Conservation (phyloP, 2,113 vertebrate species). For the Coptodon bakossiorum region DNA sequence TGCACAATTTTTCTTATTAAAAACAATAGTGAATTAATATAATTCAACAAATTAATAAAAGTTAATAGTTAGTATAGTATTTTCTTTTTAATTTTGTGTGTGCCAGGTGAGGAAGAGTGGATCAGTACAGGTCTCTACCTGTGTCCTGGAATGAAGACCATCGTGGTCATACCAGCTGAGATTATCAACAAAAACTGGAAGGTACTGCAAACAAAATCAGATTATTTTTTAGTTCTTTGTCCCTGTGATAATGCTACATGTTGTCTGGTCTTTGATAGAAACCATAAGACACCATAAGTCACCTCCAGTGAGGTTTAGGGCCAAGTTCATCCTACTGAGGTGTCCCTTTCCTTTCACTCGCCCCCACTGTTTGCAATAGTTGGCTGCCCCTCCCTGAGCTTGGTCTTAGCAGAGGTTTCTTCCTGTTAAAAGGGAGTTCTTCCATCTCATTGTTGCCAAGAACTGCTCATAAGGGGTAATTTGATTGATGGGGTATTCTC, state of each 20-base stretch:
- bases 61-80: background rate
- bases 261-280: background rate
- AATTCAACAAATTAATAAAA: background rate
- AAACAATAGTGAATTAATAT: background rate
- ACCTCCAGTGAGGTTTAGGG: background rate
- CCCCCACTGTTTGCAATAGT: background rate
- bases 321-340: background rate
- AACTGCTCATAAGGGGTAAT: background rate
- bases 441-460: background rate
- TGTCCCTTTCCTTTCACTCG: rapidly evolving
- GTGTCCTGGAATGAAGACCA: slow-evolving; percentile 68
- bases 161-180: slow-evolving; percentile 53
- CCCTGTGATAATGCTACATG: background rate
- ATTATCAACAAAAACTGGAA: slow-evolving; percentile 60
- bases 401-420: background rate
- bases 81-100: background rate
- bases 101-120: slow-evolving; percentile 63
- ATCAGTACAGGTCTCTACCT: slow-evolving; percentile 77
- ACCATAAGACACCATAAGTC: background rate
- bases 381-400: background rate
- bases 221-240: rapidly evolving
- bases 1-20: background rate
- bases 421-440: background rate
- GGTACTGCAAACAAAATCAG: slow-evolving; percentile 29
- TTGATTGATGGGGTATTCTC: background rate